Base-by-base conservation (phyloP, 2,113 vertebrate genomes). In the Bubo blakistoni region DNA sequence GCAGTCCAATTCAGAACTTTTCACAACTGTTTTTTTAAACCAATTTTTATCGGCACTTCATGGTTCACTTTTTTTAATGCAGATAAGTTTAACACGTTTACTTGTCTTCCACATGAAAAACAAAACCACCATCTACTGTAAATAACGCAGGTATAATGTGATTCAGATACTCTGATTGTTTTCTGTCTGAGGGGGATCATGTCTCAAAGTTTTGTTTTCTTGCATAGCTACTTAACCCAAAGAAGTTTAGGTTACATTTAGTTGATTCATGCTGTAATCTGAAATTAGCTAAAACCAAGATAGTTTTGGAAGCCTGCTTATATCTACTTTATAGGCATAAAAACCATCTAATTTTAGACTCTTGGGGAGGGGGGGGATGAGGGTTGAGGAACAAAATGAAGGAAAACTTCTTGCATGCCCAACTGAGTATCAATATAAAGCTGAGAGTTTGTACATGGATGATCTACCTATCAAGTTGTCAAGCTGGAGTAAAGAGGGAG, bases 331-430 rank as follows among this genome's bases (percentile, higher is more conserved):
- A 9, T 55, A 63, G 20, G 20, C 10, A 77, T 34, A 42, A 69
- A 74, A 32, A 6, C 0, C 9, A 38, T 7, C 21, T 6, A 7
- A 38, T 7, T 24, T 6, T 38, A 59, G 22, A 30, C 26, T 59
- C 5, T 24, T 63, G 19, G 20, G 11, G 13, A 42, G 34, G 10
- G 1, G 1, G 5, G 1, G 5, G 5, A 29, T 40, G 49, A 21
- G 6, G 1, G 3, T 7, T 76, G 19, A 10, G 9, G 21, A 62
- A 15, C 22, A 38, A 16, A 26, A 9, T 30, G 32, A 84, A 27
- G 47, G 8, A 26, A 70, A 71, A 2, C 12, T 34, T 49, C 8
- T 47, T 84, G 3, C 40, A 19, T 54, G 27, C 24, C 11, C 22
- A 59, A 10, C 4, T 72, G 74, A 62, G 24, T 74, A 74, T 7